Percentiles rank a stretch among this genome's conserved stretches.
Evolutionary conservation across 2,888 invertebrate genomes (phyloP).

Genomic region (Corbicula japonica): DNA sequence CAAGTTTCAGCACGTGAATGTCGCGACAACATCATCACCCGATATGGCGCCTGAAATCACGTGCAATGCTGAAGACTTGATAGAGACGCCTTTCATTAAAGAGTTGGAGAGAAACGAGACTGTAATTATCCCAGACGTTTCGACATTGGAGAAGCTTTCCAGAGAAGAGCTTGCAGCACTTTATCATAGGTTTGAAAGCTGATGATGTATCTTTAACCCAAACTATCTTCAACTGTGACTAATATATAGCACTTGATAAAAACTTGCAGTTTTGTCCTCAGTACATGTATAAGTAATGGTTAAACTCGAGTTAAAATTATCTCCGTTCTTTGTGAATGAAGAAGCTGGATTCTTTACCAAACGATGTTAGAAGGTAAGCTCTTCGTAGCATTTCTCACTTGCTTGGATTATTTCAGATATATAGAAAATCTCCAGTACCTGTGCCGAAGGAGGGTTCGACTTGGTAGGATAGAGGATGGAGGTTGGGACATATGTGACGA

Average conservation of each 20-base stretch:
- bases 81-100: conserved; percentile 49
- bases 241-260: no score
- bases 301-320: no score
- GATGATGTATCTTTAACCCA: no score
- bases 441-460: conserved; percentile 65
- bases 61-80: conserved; percentile 40
- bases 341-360: not conserved
- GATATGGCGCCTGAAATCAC: no score
- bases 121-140: conserved; percentile 27
- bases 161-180: conserved; percentile 53
- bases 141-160: conserved; percentile 19
- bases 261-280: no score
- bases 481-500: conserved; percentile 80
- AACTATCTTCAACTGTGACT: no score
- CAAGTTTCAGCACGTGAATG: no score
- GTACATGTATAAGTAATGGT: no score
- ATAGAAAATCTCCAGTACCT: conserved; percentile 65
- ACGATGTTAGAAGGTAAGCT: no score
- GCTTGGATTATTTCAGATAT: conserved; percentile 64
- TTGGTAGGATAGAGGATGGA: conserved; percentile 76
- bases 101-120: conserved; percentile 40
- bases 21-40: no score
- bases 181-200: conserved; percentile 67
- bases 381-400: no score
- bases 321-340: not conserved